A percentile compares a stretch with the other conserved stretches of the same genome.
Evolutionary conservation across 2,113 vertebrate species (phyloP).

Genomic region (Neoarius graeffei): DNA sequence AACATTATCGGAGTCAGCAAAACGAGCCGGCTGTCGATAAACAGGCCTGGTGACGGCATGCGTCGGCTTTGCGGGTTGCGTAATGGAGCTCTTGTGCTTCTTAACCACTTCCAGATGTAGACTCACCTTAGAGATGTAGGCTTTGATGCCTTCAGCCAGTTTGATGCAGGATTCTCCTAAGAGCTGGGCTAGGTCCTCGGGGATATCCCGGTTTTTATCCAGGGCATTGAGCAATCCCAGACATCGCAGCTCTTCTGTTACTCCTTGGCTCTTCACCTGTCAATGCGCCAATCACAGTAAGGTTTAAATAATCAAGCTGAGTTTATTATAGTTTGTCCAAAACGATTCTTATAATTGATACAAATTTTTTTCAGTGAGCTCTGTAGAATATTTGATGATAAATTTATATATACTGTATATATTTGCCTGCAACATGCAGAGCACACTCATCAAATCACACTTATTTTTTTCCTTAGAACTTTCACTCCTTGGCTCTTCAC

Average conservation of each 20-base stretch:
- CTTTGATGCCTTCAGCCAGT: conserved; percentile 81
- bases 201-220: conserved; percentile 74
- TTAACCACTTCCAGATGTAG: conserved; percentile 6
- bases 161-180: conserved; percentile 80
- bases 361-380: neutral
- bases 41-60: neutral
- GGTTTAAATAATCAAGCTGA: neutral
- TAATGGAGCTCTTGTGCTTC: neutral
- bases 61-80: neutral
- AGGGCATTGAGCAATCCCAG: conserved; percentile 78
- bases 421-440: neutral
- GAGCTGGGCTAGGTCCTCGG: conserved; percentile 77
- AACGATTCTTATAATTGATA: neutral
- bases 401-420: neutral
- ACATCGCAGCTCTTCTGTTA: conserved; percentile 79
- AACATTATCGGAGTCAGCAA: neutral
- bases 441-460: neutral
- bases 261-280: conserved; percentile 77
- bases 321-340: neutral
- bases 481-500: neutral
- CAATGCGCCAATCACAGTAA: conserved; percentile 12
- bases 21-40: neutral
- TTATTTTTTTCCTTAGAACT: neutral
- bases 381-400: neutral
- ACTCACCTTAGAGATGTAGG: conserved; percentile 81